Conservation (phyloP, 2,797 vertebrate genomes). For the Hydrocynus forskahlii region DNA sequence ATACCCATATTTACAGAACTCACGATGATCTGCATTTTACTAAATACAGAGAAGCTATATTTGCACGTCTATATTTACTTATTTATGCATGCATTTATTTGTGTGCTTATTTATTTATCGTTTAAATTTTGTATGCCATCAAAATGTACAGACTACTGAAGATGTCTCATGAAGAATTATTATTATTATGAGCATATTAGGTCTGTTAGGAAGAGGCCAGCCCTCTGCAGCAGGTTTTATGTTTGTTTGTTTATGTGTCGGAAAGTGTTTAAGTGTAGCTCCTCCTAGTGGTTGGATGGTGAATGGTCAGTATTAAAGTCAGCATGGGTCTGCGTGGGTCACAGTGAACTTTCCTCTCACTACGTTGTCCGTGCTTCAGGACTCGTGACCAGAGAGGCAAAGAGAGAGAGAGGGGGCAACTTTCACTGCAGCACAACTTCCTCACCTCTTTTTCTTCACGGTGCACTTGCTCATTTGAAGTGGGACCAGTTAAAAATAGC, state of each 20-base stretch:
- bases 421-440: conserved; percentile 35
- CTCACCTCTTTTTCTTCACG: conserved; percentile 64
- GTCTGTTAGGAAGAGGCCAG: not conserved
- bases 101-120: not conserved
- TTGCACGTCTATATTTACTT: not conserved
- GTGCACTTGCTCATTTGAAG: conserved; percentile 78
- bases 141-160: not conserved
- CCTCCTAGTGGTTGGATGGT: conserved; percentile 78
- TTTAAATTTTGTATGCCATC: not conserved
- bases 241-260: conserved; percentile 50
- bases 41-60: not conserved
- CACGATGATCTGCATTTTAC: not conserved
- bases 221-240: conserved; percentile 40
- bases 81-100: not conserved
- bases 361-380: conserved; percentile 6
- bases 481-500: conserved; percentile 95
- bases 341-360: not conserved
- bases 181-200: not conserved
- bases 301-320: conserved; percentile 49
- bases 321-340: conserved; percentile 55
- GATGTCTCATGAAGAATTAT: not conserved
- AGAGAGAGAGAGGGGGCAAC: conserved; percentile 21
- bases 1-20: not conserved
- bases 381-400: conserved; percentile 15
- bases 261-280: conserved; percentile 69